These are phyloP conservation scores for Hemistola chrysoprasaria DNA, from an alignment of 2,888 invertebrate species.

Conservation along the genomic window DNA sequence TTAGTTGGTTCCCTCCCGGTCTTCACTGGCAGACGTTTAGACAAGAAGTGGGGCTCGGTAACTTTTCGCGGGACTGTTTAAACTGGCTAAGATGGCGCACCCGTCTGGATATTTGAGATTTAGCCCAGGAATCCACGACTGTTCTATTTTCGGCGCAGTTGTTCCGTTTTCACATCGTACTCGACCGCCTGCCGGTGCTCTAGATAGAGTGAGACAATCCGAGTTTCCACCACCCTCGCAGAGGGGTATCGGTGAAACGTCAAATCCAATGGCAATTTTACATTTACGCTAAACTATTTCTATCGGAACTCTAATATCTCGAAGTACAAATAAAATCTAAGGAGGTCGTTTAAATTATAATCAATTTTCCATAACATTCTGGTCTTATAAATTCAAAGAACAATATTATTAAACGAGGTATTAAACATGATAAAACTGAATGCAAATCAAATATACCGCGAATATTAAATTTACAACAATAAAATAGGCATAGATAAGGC, in stretches of 20 bases:
- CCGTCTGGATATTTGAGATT: conserved; percentile 84
- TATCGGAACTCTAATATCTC: conserved; percentile 61
- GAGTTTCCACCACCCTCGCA: conserved; percentile 46
- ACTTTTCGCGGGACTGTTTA: conserved; percentile 86
- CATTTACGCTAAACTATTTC: conserved; percentile 80
- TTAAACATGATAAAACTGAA: too few relatives aligned
- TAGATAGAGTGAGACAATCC: conserved; percentile 59
- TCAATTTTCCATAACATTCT: conserved; percentile 1
- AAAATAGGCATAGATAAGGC: too few relatives aligned
- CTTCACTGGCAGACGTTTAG: conserved; percentile 88
- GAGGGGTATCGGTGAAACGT: conserved; percentile 48
- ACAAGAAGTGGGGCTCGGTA: conserved; percentile 90
- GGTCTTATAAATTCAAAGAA: not conserved
- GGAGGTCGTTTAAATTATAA: conserved; percentile 14
- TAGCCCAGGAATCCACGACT: conserved; percentile 81
- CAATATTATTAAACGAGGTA: not conserved
- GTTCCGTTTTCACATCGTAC: conserved; percentile 58
- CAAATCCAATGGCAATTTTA: conserved; percentile 71
- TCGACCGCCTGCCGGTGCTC: conserved; percentile 39
- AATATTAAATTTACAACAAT: too few relatives aligned
- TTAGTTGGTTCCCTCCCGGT: conserved; percentile 84
- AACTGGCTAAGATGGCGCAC: conserved; percentile 89
- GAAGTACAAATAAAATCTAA: conserved; percentile 29
- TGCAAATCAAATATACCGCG: too few relatives aligned
- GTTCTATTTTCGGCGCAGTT: conserved; percentile 78